A percentile compares a stretch with the other conserved stretches of the same genome.
Conservation (phyloP, 2,888 invertebrate species). For the Ochlodes sylvanus region DNA sequence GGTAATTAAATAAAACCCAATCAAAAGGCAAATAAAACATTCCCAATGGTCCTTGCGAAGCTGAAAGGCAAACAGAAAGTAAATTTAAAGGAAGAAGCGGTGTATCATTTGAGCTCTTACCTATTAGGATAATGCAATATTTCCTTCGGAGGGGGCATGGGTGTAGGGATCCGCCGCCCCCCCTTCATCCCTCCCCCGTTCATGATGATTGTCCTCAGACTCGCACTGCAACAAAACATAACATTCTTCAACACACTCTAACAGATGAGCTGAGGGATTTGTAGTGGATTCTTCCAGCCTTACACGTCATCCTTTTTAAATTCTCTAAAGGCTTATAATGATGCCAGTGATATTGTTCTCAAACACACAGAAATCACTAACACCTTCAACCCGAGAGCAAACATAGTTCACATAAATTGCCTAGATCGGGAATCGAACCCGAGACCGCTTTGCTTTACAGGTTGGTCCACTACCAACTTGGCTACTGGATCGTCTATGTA, state of each 20-base stretch:
- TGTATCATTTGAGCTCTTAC: conserved; percentile 43
- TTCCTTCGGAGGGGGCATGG: conserved; percentile 76
- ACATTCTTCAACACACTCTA: conserved; percentile 30
- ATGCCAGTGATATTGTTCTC: too few relatives aligned
- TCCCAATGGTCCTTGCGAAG: not conserved
- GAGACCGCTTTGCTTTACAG: too few relatives aligned
- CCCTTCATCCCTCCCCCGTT: conserved; percentile 65
- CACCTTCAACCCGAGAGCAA: too few relatives aligned
- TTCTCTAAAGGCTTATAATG: too few relatives aligned
- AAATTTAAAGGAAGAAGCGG: not conserved
- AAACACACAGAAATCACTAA: too few relatives aligned
- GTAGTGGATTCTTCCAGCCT: conserved; percentile 19
- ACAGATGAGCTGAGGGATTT: conserved; percentile 33
- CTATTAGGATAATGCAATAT: conserved; percentile 51
- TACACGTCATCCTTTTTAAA: not conserved
- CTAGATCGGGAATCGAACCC: too few relatives aligned
- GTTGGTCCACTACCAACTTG: too few relatives aligned
- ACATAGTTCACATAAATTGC: too few relatives aligned
- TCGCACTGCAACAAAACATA: conserved; percentile 47
- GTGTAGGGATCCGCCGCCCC: conserved; percentile 76
- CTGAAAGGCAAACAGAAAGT: not conserved
- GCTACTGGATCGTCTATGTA: too few relatives aligned
- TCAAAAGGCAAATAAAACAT: not conserved
- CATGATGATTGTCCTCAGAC: conserved; percentile 60
- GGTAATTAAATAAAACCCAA: not conserved